Conservation (phyloP, 2,113 vertebrate species). For the Sturnira hondurensis region DNA sequence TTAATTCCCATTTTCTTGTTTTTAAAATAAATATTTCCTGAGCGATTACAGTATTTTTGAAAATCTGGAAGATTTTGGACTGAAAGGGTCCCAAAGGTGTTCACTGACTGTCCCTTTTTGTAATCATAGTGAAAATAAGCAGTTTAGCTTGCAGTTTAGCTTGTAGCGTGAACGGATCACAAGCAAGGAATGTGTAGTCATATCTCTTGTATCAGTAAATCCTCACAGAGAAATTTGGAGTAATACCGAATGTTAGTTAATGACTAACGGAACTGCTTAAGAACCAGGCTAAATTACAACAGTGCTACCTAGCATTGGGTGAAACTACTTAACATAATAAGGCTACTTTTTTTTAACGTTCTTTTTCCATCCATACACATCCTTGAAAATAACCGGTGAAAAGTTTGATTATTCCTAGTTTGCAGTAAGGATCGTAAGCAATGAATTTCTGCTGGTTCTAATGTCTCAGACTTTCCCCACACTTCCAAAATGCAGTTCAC, state of each 20-base stretch:
- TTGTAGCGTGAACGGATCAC: too few species aligned
- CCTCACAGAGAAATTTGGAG: neutral
- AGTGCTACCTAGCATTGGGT: neutral
- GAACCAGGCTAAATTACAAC: neutral
- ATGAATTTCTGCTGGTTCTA: neutral
- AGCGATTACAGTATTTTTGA: neutral
- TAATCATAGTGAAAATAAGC: neutral
- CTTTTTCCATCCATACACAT: neutral
- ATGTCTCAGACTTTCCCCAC: neutral
- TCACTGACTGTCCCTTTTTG: neutral
- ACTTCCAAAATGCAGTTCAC: neutral
- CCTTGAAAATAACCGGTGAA: neutral
- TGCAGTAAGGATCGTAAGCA: neutral
- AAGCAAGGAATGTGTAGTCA: neutral
- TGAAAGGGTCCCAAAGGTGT: neutral
- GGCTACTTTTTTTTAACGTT: neutral
- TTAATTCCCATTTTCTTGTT: neutral
- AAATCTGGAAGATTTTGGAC: neutral
- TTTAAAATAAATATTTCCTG: neutral
- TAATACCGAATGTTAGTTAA: neutral
- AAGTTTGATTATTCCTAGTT: neutral
- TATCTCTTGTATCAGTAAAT: neutral
- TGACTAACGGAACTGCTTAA: neutral
- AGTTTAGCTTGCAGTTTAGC: neutral
- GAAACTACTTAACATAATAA: neutral